phyloP scores from a whole-genome alignment of 2,113 vertebrate genomes.

The Pithys albifrons region DNA sequence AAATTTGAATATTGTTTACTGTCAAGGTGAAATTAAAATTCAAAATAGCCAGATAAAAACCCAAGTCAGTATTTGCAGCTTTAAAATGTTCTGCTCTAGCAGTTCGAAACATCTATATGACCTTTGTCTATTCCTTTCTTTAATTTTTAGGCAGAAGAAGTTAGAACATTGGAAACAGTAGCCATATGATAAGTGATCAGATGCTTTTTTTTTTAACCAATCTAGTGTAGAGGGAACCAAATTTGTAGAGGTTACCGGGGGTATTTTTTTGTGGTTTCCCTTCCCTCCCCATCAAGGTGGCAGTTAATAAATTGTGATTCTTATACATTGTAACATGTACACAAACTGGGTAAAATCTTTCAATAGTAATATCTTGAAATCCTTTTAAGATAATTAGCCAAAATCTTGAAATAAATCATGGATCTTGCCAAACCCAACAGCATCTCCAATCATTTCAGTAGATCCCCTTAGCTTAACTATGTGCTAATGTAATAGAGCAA shows the following conservation, averaged over 20 bases:
- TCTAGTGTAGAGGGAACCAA: neutral
- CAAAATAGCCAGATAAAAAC: constrained; percentile 53
- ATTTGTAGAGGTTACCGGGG: neutral
- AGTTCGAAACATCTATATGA: neutral
- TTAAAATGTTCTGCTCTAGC: neutral
- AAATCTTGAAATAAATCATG: neutral
- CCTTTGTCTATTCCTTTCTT: neutral
- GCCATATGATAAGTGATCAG: neutral
- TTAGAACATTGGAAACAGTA: neutral
- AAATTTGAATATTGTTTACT: constrained; percentile 25
- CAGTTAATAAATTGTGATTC: neutral
- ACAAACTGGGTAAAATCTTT: neutral
- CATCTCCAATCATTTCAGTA: neutral
- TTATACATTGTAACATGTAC: neutral
- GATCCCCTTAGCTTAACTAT: neutral
- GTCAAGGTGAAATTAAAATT: constrained; percentile 11
- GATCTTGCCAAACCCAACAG: neutral
- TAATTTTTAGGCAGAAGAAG: neutral
- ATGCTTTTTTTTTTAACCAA: neutral
- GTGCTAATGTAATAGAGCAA: neutral
- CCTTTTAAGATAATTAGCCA: neutral
- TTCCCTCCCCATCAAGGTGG: neutral
- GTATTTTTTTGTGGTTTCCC: neutral
- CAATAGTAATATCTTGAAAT: neutral
- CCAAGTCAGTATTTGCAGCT: constrained; percentile 8